Evolutionary conservation across 2,888 invertebrate genomes (phyloP), one percentile per base, ranked within the genome.

Genomic region (Cerceris rybyensis): DNA sequence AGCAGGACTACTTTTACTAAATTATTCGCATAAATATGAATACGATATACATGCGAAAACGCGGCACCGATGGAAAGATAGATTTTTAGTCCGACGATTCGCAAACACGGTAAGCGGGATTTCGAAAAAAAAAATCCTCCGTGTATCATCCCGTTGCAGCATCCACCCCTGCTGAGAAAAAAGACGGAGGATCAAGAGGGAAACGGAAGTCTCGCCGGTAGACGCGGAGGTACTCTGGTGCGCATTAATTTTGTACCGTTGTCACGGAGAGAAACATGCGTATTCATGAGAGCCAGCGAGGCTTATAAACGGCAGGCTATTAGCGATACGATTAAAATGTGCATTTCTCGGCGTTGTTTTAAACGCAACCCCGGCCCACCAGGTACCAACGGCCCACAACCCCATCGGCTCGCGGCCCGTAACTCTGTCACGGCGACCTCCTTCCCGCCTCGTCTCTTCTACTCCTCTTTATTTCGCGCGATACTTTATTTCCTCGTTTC

Each of bases 301-400:
- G 87, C 90, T 90, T 90, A 90, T 89, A 90, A 90, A 90, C 89
- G 88, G 82, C 84, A 83, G 83, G 85, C 88, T 86, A 90, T 90
- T 89, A 90, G 88, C 87, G 87, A 89, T 90, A 88, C 90, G 88
- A 89, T 90, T 90, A 90, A 90, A 90, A 89, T 88, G 90, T 89
- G 90, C 90, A 90, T 90, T 90, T 90, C 88, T 87, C 87, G 75
- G 82, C 76, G 83, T 86, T 85, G 85, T 87, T 89, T 88, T 86
- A 87, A 87, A 85, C 86, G 82, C 80, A 77, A 77, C 78, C 73
- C 76, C 75, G 49, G 65, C 46, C 70, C 69, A 43, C 43, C 39
- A 39, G 61, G 17, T 52, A 5, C 54, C 28, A 4, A 28, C 28
- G 28, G 28, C 28, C 28, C 28, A 28, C 28, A 28, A 4, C 28